phyloP scores from a whole-genome alignment of 2,113 vertebrate genomes.

The Illadopsis cleaveri region DNA sequence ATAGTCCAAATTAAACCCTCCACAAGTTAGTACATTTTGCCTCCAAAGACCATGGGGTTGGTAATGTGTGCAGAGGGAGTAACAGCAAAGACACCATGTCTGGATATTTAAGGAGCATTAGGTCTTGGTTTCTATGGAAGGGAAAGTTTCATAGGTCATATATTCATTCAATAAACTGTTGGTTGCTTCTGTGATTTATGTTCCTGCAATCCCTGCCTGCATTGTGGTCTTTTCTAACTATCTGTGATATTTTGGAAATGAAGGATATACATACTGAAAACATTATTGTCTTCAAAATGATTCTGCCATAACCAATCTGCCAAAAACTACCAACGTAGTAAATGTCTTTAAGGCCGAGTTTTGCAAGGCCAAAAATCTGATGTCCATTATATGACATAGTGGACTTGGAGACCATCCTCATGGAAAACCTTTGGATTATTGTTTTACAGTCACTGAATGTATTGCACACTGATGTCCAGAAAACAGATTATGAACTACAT shows the following conservation, averaged over 20 bases:
- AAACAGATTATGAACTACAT: not conserved
- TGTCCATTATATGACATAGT: constrained; percentile 57
- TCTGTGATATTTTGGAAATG: constrained; percentile 22
- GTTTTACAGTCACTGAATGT: not conserved
- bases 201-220: not conserved
- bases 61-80: not conserved
- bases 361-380: constrained; percentile 55
- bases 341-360: constrained; percentile 16
- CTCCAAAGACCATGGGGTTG: not conserved
- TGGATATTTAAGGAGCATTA: not conserved
- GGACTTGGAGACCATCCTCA: constrained; percentile 3
- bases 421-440: constrained; percentile 32
- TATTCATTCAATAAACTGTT: not conserved
- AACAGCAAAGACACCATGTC: not conserved
- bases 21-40: not conserved
- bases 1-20: not conserved
- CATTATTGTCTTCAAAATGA: constrained; percentile 41
- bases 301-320: constrained; percentile 36
- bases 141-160: not conserved
- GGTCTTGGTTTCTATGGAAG: not conserved
- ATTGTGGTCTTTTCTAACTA: not conserved
- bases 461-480: not conserved
- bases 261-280: constrained; percentile 49
- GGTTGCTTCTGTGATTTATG: constrained; percentile 32
- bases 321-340: constrained; percentile 43